Percentiles rank a stretch among this genome's conserved stretches.
Evolutionary conservation across 1,140 invertebrate species (phyloP).

Genomic region (Diachasma alloeum): DNA sequence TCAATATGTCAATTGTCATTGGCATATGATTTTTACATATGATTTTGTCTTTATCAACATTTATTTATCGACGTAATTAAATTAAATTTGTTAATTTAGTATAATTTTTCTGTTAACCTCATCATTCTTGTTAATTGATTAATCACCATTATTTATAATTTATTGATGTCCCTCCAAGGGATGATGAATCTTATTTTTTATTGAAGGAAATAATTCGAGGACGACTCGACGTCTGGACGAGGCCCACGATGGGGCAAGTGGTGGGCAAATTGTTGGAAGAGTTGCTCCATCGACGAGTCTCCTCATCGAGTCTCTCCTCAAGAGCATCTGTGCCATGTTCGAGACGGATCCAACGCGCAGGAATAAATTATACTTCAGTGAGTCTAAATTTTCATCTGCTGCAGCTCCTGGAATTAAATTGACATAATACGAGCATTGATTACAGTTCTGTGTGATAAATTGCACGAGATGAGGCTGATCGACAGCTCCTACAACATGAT

Average conservation of each 20-base stretch:
- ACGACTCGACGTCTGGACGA: constrained; percentile 30
- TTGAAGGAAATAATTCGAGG: constrained; percentile 31
- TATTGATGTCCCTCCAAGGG: too few species aligned
- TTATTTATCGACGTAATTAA: too few species aligned
- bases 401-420: not conserved
- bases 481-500: constrained; percentile 72
- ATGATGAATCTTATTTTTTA: not conserved
- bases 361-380: constrained; percentile 67
- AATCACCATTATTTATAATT: too few species aligned
- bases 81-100: too few species aligned
- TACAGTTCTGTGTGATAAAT: constrained; percentile 70
- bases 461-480: constrained; percentile 73
- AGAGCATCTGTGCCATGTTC: constrained; percentile 69
- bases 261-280: constrained; percentile 34
- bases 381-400: constrained; percentile 17
- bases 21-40: too few species aligned
- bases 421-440: constrained; percentile 25
- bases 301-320: constrained; percentile 71
- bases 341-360: constrained; percentile 68
- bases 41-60: too few species aligned
- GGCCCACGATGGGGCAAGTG: constrained; percentile 4
- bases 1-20: too few species aligned
- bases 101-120: too few species aligned
- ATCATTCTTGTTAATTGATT: too few species aligned
- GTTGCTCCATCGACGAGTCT: constrained; percentile 67